Conservation (phyloP, 2,797 vertebrate species). For the Danio choprae region DNA sequence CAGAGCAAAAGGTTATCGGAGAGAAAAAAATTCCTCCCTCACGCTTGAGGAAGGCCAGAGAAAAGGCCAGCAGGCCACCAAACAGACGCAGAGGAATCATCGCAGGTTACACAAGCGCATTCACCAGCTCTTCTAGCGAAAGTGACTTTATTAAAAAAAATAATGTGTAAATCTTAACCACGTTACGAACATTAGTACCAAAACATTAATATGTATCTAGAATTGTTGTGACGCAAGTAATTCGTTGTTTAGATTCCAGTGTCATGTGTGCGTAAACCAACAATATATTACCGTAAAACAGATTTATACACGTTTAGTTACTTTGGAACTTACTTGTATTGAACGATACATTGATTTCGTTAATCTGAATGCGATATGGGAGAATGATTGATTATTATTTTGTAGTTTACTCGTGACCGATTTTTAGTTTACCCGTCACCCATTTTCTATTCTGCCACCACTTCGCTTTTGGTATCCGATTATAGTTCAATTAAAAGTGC, state of each 20-base stretch:
- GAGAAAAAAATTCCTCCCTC: conserved; percentile 78
- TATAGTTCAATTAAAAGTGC: conserved; percentile 45
- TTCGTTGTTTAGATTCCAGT: conserved; percentile 15
- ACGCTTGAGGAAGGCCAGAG: conserved; percentile 83
- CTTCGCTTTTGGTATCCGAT: conserved; percentile 6
- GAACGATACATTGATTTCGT: no score
- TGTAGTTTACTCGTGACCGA: background rate
- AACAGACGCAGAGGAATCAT: conserved; percentile 45
- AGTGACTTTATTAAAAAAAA: background rate
- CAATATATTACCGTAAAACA: background rate
- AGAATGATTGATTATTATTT: background rate
- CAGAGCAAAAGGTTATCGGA: conserved; percentile 87
- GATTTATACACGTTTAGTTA: conserved; percentile 6
- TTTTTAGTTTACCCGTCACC: background rate
- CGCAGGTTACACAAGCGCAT: background rate
- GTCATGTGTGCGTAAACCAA: background rate
- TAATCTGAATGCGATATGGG: background rate
- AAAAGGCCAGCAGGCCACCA: conserved; percentile 66
- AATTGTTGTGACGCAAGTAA: background rate
- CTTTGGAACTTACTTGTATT: background rate
- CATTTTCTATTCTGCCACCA: conserved; percentile 11
- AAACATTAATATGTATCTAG: background rate
- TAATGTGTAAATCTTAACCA: background rate
- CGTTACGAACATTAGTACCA: background rate
- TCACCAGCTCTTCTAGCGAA: background rate